Conservation (phyloP, 2,888 invertebrate species). For the Bombyx huttoni region DNA sequence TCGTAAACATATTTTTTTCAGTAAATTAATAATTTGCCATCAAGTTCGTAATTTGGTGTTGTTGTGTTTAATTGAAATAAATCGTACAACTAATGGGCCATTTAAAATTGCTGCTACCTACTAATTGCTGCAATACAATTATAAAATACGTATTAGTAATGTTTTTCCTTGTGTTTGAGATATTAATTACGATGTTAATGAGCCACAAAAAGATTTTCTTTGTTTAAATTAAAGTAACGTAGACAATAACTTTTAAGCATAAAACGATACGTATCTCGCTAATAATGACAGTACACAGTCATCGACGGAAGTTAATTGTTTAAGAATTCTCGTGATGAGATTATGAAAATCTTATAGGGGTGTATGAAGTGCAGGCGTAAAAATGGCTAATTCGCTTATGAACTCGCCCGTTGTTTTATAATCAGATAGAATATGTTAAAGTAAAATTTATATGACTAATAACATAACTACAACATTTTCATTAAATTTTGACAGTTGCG, state of each 20-base stretch:
- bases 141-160: too few species aligned
- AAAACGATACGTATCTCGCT: slow-evolving; percentile 39
- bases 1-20: too few species aligned
- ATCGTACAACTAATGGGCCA: too few species aligned
- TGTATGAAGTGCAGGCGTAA: slow-evolving; percentile 32
- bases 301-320: slow-evolving; percentile 57
- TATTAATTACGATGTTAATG: not conserved
- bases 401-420: slow-evolving; percentile 33
- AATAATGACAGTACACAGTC: slow-evolving; percentile 38
- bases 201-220: not conserved
- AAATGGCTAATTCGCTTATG: slow-evolving; percentile 25
- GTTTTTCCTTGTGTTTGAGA: not conserved
- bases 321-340: slow-evolving; percentile 28
- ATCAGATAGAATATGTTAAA: slow-evolving; percentile 35
- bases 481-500: too few species aligned
- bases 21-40: too few species aligned
- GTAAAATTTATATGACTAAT: slow-evolving; percentile 17
- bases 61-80: too few species aligned
- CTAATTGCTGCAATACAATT: too few species aligned
- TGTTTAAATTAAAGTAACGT: not conserved
- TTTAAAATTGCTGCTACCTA: too few species aligned
- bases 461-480: too few species aligned
- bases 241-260: slow-evolving; percentile 20
- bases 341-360: slow-evolving; percentile 45
- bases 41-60: too few species aligned